These are phyloP conservation scores for Tortricodes alternella DNA, from an alignment of 2,888 invertebrate genomes.

Conservation along the genomic window DNA sequence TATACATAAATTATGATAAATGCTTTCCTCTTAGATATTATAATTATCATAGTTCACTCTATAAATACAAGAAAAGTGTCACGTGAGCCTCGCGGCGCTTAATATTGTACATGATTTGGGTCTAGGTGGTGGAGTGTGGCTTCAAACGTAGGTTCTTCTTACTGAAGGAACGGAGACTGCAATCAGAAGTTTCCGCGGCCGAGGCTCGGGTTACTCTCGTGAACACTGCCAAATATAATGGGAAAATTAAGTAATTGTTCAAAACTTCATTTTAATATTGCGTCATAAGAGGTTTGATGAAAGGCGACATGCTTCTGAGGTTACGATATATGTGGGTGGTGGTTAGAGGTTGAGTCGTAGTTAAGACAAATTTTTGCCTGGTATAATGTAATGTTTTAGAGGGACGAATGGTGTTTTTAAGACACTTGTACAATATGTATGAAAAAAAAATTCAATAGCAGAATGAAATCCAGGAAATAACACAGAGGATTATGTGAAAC, in stretches of 20 bases:
- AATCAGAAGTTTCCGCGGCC: constrained; percentile 77
- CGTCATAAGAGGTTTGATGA: too few relatives aligned
- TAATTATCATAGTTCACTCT: constrained; percentile 22
- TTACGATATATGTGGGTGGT: background rate
- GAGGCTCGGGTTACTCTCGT: constrained; percentile 84
- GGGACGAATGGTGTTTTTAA: too few relatives aligned
- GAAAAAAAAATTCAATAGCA: too few relatives aligned
- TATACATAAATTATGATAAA: constrained; percentile 64
- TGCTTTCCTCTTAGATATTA: constrained; percentile 52
- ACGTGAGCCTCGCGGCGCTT: constrained; percentile 44
- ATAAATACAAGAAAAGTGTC: constrained; percentile 23
- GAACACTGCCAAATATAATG: constrained; percentile 75
- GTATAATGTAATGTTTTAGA: background rate
- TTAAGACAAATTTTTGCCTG: too few relatives aligned
- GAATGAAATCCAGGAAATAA: background rate
- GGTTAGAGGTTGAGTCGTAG: background rate
- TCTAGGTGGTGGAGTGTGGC: constrained; percentile 50
- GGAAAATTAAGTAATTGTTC: constrained; percentile 4
- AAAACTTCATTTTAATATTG: background rate
- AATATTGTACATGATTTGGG: constrained; percentile 45
- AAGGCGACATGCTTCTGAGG: background rate
- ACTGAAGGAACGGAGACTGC: constrained; percentile 26
- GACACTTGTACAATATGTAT: too few relatives aligned
- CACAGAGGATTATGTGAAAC: background rate
- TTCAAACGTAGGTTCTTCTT: constrained; percentile 37